A percentile compares a stretch with the other conserved stretches of the same genome.
Conservation (phyloP, 2,797 vertebrate genomes). For the Aulostomus chinensis region DNA sequence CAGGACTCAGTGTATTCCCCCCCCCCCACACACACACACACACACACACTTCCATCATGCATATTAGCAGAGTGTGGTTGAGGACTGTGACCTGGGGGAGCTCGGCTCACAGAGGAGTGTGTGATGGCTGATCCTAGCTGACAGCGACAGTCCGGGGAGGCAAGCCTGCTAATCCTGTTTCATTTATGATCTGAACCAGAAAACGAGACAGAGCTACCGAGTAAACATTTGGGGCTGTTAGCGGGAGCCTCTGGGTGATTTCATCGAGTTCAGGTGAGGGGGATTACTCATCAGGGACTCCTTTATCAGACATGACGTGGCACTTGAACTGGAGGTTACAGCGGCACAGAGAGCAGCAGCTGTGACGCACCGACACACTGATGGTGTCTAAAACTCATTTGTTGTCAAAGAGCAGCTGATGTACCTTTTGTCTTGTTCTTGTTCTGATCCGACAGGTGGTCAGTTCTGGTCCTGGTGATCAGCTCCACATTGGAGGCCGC, state of each 20-base stretch:
- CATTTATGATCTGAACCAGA: slow-evolving; percentile 58
- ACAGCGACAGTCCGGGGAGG: slow-evolving; percentile 37
- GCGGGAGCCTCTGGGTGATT: slow-evolving; percentile 22
- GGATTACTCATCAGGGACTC: slow-evolving; percentile 28
- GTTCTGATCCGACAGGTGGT: slow-evolving; percentile 95
- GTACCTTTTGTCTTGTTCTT: slow-evolving; percentile 95
- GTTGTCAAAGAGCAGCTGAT: not conserved
- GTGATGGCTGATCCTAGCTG: slow-evolving; percentile 47
- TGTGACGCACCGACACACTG: not conserved
- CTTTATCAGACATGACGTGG: slow-evolving; percentile 14
- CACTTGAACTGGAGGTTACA: slow-evolving; percentile 7
- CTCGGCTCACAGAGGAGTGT: slow-evolving; percentile 16
- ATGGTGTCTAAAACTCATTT: not conserved
- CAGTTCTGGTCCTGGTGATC: slow-evolving; percentile 94
- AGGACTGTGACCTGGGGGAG: slow-evolving; percentile 30
- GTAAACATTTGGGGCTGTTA: slow-evolving; percentile 18
- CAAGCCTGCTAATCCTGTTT: slow-evolving; percentile 49
- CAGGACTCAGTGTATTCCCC: not conserved
- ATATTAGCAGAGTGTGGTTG: slow-evolving; percentile 26
- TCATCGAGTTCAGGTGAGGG: slow-evolving; percentile 30
- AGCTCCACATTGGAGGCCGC: slow-evolving; percentile 97
- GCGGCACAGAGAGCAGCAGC: not conserved
- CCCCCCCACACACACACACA: not conserved
- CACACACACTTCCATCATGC: slow-evolving; percentile 9
- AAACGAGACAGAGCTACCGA: slow-evolving; percentile 39